Evolutionary conservation across 2,888 invertebrate species (phyloP), one percentile per base, ranked within the genome.

Genomic region (Cylloceria caligata): DNA sequence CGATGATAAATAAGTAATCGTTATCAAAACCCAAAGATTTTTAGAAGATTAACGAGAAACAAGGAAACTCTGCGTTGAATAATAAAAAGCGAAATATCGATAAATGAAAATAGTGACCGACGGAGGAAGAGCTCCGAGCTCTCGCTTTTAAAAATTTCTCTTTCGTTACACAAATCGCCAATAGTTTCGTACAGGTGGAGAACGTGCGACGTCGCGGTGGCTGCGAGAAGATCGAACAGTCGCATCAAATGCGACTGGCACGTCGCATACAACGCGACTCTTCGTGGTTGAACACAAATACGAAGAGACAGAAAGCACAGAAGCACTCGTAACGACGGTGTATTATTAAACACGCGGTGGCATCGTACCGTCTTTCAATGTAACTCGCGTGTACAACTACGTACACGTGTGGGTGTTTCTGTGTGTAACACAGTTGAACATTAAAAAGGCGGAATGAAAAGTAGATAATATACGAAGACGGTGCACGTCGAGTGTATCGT

Each of bases 401-500:
- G 13, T n/a, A 16, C 60, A 11, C 60, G 34, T 34, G 60, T 60
- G 36, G 36, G 60, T 60, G 60, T 60, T 11, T 57, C 7, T 34
- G 30, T 34, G 34, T 60, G 34, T 60, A 34, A 34, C 30, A 30
- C 60, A 34, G 30, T 34, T 30, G 19, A 7, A 34, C 60, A 60
- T 60, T 60, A 16, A 16, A 60, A 36, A 60, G 34, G 60, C 16
- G 36, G 60, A 60, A 34, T 60, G 19, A 57, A 57, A 34, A 16
- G 60, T 19, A 34, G 60, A 60, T 60, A 19, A 34, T 34, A 34
- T 7, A 60, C 34, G 34, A 60, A 34, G 60, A 34, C 34, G 57
- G 16, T 34, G 19, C 34, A 19, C 34, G 7, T 1, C 6, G 11
- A 19, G 36, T 6, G 19, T 5, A 7, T n/a, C 3, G 36, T 60